Evolutionary conservation across 2,797 vertebrate genomes (phyloP), one percentile per base, ranked within the genome.

Genomic region (Argyrosomus regius): DNA sequence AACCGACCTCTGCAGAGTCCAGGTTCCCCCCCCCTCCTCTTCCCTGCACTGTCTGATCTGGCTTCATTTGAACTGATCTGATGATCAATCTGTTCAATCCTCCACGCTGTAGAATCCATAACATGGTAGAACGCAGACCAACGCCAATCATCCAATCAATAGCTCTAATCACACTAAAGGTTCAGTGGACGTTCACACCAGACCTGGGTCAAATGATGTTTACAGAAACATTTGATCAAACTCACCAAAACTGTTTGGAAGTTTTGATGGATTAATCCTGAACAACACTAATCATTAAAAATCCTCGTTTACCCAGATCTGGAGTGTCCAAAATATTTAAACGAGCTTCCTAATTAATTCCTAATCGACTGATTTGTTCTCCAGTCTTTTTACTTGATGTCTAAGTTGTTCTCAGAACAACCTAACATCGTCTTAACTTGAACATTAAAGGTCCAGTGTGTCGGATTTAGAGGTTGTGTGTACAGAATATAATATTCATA

Each of bases 1-100:
- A 90, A 31, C 77, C 72, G 26, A 80, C 86, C 77, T 77, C 89
- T 81, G 72, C 87, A 81, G 83, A 90, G 89, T 79, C 81, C 90
- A 93, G 87, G 90, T 93, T 89, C 78, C 85, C 79, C 61, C 61
- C 74, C 79, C 61, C 61, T 68, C 59, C 74, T 78, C 76, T 80
- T 39, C 56, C 69, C 77, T 80, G 72, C 81, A 45, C 71, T 53
- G 60, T 76, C 76, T 82, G 26, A 81, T 75, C 62, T 54, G 72
- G 68, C 35, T 66, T 70, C 65, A 86, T 81, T 74, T 58, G 7
- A 77, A 3, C 50, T 78, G 60, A 83, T 80, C 74, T 75, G n/a
- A 67, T 77, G 1, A 26, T 26, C 26, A 26, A 26, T 9, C 35
- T 39, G 35, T 9, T 39, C 35, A 39, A 39, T 39, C 35, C 35